Evolutionary conservation across 2,113 vertebrate species (phyloP), one percentile per base, ranked within the genome.

Genomic region (Anoura caudifer): DNA sequence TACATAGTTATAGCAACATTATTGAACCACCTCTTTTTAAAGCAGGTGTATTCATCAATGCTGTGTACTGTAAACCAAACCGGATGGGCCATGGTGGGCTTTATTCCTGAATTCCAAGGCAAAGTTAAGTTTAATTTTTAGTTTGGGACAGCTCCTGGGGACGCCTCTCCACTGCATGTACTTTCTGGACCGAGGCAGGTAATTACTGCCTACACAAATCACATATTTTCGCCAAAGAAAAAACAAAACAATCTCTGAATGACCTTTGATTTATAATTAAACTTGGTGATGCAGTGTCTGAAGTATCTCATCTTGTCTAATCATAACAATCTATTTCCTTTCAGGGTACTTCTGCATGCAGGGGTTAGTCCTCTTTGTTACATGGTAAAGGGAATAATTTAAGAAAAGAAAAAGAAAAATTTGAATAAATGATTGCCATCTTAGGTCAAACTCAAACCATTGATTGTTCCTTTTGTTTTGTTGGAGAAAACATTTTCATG

Each of bases 201-300:
- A 95, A 83, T 92, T 82, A 85, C 65, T 87, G 67, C 70, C 92
- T 86, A 80, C 81, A 94, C 94, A 95, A 38, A 87, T 96, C 92
- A 94, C 45, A 97, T 92, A 47, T 43, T 67, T 96, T n/a, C 36
- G 28, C 38, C 3, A 85, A 59, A 85, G 5, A 73, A 70, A 52
- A 2, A 26, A 9, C 19, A 52, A 77, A 63, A 16, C 15, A 26
- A 54, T 26, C 87, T 92, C 83, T 76, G 45, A 91, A 73, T 93
- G 93, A 63, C 82, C 80, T 94, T 94, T 70, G 95, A 94, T 96
- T 91, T 96, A 77, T 61, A 87, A 87, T 92, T 87, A 79, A 95
- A 83, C 67, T 89, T 86, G 76, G 94, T 56, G 63, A 26, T 61
- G 16, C 47, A 36, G 15, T 54, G 59, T 76, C 90, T 65, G 22